Conservation (phyloP, 2,888 invertebrate genomes). For the Caenorhabditis japonica region DNA sequence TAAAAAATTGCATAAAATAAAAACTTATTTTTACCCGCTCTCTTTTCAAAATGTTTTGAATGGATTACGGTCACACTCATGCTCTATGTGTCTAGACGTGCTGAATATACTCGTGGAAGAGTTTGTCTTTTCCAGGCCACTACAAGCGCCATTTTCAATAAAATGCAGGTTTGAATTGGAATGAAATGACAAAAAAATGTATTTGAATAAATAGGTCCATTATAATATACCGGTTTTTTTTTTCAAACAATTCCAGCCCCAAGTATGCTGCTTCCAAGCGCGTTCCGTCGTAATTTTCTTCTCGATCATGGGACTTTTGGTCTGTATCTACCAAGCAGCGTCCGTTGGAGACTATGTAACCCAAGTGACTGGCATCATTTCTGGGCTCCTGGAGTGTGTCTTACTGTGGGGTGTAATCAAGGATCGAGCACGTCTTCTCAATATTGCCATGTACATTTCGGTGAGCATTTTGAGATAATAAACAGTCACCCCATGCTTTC, state of each 20-base stretch:
- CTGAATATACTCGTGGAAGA: no score
- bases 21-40: no score
- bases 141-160: no score
- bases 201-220: no score
- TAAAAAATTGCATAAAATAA: no score
- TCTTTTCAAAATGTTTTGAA: no score
- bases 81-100: no score
- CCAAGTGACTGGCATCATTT: conserved; percentile 14
- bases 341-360: conserved; percentile 5
- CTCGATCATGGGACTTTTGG: conserved; percentile 15
- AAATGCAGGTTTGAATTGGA: no score
- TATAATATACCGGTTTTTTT: no score
- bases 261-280: conserved; percentile 23
- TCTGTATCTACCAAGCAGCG: conserved; percentile 12
- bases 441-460: conserved; percentile 36
- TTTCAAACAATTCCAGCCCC: conserved; percentile 36
- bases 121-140: no score
- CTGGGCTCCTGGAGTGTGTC: conserved; percentile 11
- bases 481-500: neutral
- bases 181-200: no score
- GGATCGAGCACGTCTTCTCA: conserved; percentile 2
- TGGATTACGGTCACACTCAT: no score
- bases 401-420: conserved; percentile 24
- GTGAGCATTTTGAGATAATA: neutral
- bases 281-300: conserved; percentile 21